Percentiles rank a stretch among this genome's conserved stretches.
phyloP scores from a whole-genome alignment of 2,113 vertebrate species.

The Garra rufa region DNA sequence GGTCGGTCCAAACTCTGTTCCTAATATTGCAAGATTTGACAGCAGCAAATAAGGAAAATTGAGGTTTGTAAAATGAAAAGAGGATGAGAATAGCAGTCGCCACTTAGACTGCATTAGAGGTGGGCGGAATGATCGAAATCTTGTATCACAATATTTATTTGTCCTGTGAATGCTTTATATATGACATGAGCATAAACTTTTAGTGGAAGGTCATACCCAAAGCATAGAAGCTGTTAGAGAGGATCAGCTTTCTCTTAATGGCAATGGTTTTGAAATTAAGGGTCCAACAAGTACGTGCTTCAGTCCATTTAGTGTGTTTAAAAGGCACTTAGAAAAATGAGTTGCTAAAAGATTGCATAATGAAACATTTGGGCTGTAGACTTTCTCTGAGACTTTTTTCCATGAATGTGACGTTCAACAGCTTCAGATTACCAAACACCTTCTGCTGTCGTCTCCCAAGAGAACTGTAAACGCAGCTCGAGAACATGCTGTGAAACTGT shows the following conservation, averaged over 20 bases:
- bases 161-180: neutral
- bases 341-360: neutral
- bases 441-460: constrained; percentile 24
- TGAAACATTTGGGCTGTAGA: constrained; percentile 1
- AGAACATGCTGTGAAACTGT: constrained; percentile 33
- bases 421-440: constrained; percentile 26
- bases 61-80: constrained; percentile 13
- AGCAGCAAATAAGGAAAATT: constrained; percentile 22
- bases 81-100: neutral
- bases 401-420: neutral
- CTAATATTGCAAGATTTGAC: constrained; percentile 9
- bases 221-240: neutral
- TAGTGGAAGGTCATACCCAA: neutral
- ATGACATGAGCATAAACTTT: neutral
- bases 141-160: neutral
- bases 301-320: neutral
- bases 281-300: neutral
- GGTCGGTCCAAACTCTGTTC: neutral
- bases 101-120: neutral
- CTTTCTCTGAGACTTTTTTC: neutral
- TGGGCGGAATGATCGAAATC: neutral
- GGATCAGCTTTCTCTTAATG: neutral
- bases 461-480: constrained; percentile 24
- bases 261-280: constrained; percentile 1
- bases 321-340: neutral